Evolutionary conservation across 1,140 invertebrate genomes (phyloP).

Genomic region (Oreohelix idahoensis): DNA sequence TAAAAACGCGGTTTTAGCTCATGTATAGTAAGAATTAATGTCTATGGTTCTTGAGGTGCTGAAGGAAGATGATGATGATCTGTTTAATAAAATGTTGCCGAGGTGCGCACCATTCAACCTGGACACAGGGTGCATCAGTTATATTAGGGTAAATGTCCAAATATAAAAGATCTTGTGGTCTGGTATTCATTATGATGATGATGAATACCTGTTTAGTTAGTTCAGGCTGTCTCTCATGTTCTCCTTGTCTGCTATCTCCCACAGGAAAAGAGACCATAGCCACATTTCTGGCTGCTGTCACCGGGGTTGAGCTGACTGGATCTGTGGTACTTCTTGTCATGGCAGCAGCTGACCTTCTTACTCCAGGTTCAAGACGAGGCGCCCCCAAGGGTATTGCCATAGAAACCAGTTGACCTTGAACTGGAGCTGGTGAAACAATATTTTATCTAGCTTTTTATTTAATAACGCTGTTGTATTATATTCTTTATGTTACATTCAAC

Average conservation of each 20-base stretch:
- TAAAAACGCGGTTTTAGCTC: too few relatives aligned
- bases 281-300: constrained; percentile 60
- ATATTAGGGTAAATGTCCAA: too few relatives aligned
- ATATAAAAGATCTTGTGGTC: too few relatives aligned
- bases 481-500: not conserved
- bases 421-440: constrained; percentile 51
- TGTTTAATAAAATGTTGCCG: too few relatives aligned
- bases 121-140: too few relatives aligned
- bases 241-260: constrained; percentile 44
- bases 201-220: constrained; percentile 66
- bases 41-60: too few relatives aligned
- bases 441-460: too few relatives aligned
- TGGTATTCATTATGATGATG: too few relatives aligned
- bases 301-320: constrained; percentile 38
- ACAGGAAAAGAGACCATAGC: constrained; percentile 59
- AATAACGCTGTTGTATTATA: too few relatives aligned
- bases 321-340: constrained; percentile 12
- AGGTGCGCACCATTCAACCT: too few relatives aligned
- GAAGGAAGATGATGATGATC: too few relatives aligned
- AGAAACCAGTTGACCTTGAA: constrained; percentile 60
- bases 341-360: constrained; percentile 39
- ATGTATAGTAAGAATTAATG: too few relatives aligned
- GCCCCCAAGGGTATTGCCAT: constrained; percentile 67
- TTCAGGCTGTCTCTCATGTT: constrained; percentile 47
- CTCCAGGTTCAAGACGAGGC: constrained; percentile 62